These are phyloP conservation scores for Eueides isabella DNA, from an alignment of 1,140 invertebrate species.

Conservation along the genomic window DNA sequence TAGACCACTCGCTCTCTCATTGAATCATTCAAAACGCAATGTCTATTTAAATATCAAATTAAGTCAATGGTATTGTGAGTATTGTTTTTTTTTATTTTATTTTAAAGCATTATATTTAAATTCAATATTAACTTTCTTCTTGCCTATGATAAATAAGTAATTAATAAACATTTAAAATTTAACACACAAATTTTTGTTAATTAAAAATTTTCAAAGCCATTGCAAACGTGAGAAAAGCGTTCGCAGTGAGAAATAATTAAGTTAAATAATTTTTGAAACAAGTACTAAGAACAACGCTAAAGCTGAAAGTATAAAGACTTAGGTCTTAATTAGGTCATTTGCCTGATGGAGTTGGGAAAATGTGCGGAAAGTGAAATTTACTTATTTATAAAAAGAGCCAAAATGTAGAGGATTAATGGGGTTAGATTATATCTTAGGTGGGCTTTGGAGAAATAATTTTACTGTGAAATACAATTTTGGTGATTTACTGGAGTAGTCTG, in stretches of 20 bases:
- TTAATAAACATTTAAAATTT: too few species aligned
- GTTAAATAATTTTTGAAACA: constrained; percentile 35
- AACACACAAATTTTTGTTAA: neutral
- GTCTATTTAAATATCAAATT: too few species aligned
- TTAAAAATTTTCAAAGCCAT: neutral
- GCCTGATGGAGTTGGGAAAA: constrained; percentile 22
- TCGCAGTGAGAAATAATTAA: constrained; percentile 28
- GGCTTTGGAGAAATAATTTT: constrained; percentile 2
- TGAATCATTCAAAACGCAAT: too few species aligned
- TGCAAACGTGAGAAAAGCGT: neutral
- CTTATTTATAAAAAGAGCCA: constrained; percentile 23
- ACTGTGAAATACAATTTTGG: neutral
- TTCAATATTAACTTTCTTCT: too few species aligned
- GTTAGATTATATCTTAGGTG: constrained; percentile 10
- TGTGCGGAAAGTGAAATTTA: constrained; percentile 32
- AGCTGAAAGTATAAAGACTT: constrained; percentile 20
- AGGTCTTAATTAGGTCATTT: constrained; percentile 37
- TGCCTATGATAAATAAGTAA: too few species aligned
- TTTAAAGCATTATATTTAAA: too few species aligned
- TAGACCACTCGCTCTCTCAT: too few species aligned
- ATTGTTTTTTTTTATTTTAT: too few species aligned
- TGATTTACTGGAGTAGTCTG: neutral
- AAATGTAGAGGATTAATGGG: constrained; percentile 9
- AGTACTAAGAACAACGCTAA: constrained; percentile 30
- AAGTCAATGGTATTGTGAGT: too few species aligned